Evolutionary conservation across 2,113 vertebrate species (phyloP), one percentile per base, ranked within the genome.

Genomic region (Pteropus alecto): DNA sequence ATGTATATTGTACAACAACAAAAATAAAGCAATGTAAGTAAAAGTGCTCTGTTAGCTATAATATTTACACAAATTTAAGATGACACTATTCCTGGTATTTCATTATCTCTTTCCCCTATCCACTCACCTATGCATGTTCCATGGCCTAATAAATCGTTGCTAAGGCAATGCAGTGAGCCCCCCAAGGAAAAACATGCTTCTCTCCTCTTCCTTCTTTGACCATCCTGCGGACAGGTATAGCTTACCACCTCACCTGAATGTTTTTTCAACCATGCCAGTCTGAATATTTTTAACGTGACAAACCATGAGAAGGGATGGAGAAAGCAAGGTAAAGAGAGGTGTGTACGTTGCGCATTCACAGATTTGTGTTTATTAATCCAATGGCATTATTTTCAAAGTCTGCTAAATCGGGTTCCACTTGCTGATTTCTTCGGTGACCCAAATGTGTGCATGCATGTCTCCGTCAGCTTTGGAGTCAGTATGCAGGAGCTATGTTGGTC

Each of bases 321-420:
- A 81, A 73, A 91, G 56, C 61, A 56, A 63, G 9, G n/a, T 3
- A 38, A 83, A 56, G 33, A 43, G 24, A 51, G 28, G 21, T 9
- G 48, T 19, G 30, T 13, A 33, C 26, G 15, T 51, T 16, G 10
- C 8, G 6, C 51, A 12, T 68, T 85, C 60, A 8, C 30, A 46
- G 58, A 41, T 78, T 73, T 41, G 46, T 70, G 76, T 97, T 94
- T 85, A 87, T 79, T 79, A 83, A 71, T 77, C 74, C 48, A 48
- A 33, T 46, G 18, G 90, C 56, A 70, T 83, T 71, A 67, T 95
- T 91, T 96, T 96, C 87, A 95, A 90, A 94, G 87, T 92, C 73
- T 63, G 74, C 92, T 91, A 92, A 86, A 87, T 68, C 92, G 74
- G 43, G 30, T 93, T 92, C 83, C 81, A 76, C 95, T 90, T 95